phyloP scores from a whole-genome alignment of 2,888 invertebrate species.

The Embidobia sp. region DNA sequence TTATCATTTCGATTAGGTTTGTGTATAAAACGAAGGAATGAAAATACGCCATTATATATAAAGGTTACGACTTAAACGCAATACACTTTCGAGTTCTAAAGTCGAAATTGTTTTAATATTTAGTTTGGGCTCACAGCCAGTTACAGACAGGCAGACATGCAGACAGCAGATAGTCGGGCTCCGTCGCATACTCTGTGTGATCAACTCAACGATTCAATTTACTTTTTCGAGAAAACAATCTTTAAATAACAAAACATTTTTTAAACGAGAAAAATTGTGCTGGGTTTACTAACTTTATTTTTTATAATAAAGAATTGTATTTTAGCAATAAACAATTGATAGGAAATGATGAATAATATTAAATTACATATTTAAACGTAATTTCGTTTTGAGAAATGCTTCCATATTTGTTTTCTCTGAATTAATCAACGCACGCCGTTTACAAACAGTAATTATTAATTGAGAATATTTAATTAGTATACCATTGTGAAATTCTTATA shows the following conservation, averaged over 20 bases:
- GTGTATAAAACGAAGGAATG: constrained; percentile 62
- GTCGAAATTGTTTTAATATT: constrained; percentile 62
- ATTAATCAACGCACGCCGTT: constrained; percentile 1
- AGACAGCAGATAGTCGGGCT: constrained; percentile 56
- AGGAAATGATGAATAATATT: not conserved
- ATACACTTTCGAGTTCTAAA: constrained; percentile 63
- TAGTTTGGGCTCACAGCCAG: constrained; percentile 67
- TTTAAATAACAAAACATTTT: too few species aligned
- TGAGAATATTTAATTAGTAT: too few species aligned
- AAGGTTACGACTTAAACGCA: constrained; percentile 62
- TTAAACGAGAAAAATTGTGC: too few species aligned
- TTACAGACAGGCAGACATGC: constrained; percentile 67
- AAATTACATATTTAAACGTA: not conserved
- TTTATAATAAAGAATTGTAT: not conserved
- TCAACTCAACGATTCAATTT: constrained; percentile 27
- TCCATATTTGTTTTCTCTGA: not conserved
- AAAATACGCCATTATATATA: constrained; percentile 62
- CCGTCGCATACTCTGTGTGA: constrained; percentile 30
- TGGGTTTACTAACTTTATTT: constrained; percentile 1
- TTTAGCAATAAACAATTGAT: not conserved
- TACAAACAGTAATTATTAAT: too few species aligned
- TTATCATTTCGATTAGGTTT: constrained; percentile 48
- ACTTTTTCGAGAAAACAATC: constrained; percentile 1
- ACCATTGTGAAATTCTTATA: too few species aligned
- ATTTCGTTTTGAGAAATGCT: not conserved